These are phyloP conservation scores for Ophiodon elongatus DNA, from an alignment of 2,113 vertebrate genomes.

Conservation along the genomic window DNA sequence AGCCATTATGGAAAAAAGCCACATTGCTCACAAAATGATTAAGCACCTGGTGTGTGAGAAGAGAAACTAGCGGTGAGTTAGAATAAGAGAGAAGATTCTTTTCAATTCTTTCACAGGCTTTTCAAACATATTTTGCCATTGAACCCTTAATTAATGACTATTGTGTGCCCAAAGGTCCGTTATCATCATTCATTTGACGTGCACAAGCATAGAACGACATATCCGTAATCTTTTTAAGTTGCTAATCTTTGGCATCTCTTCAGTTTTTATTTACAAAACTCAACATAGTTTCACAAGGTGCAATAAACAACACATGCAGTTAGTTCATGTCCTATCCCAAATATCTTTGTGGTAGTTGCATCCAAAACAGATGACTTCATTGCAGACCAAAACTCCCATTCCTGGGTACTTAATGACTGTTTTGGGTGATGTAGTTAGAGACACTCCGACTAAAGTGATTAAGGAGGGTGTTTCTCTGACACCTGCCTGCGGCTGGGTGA, in stretches of 20 bases:
- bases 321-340: conserved; percentile 1
- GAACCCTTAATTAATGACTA: background rate
- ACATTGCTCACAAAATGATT: background rate
- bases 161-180: background rate
- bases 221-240: background rate
- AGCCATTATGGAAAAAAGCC: background rate
- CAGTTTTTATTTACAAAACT: conserved; percentile 10
- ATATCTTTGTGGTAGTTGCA: background rate
- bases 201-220: background rate
- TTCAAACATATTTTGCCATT: background rate
- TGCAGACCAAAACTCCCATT: background rate
- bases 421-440: conserved; percentile 30
- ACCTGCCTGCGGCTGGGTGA: conserved; percentile 14
- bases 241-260: background rate
- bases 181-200: background rate
- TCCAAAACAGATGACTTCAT: conserved; percentile 21
- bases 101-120: background rate
- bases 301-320: background rate
- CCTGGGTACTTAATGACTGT: conserved; percentile 22
- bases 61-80: background rate
- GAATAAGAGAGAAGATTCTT: background rate
- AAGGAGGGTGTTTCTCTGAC: conserved; percentile 20
- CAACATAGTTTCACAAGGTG: background rate
- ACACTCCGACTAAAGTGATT: conserved; percentile 23
- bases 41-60: background rate